Base-by-base conservation (phyloP, 2,113 vertebrate species). In the Hymenochirus boettgeri region DNA sequence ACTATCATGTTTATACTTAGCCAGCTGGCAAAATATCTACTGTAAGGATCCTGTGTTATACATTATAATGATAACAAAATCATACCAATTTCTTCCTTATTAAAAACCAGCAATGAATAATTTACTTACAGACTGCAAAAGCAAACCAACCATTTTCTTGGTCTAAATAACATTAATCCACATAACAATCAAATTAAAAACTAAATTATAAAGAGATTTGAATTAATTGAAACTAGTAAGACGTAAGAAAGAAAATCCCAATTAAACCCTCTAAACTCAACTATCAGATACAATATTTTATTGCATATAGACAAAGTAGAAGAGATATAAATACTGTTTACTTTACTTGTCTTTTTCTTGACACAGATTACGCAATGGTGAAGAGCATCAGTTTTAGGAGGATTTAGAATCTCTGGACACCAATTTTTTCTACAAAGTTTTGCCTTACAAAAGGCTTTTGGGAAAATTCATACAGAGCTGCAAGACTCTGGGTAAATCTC, bases 131-230 rank as follows among this genome's bases (percentile, higher is more conserved):
- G n/a, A 18, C 57, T 37, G 22, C 47, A 69, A 42, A 69, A 39
- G 59, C 45, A 27, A 27, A 67, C 55, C 51, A 69, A 60, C 65
- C 53, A 5, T 60, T 65, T 57, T 65, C 63, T 50, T 42, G 35
- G 29, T 21, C 63, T 65, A 65, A 57, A 69, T 60, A 45, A 60
- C 25, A 60, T 60, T 45, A 60, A 69, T 33, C 23, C 65, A 69
- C 42, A 60, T 60, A 59, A 65, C 63, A 65, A 60, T 69, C 48
- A 69, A 59, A 69, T 69, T 60, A 69, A 69, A 53, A 42, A 29
- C 47, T 39, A 69, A 42, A 69, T 69, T 69, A 69, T 60, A 69
- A 69, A 69, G 48, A 53, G 47, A 69, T 69, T 60, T 31, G 33
- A 69, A 69, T 60, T 69, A 69, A 69, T 60, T 69, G 56, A 53